Evolutionary conservation across 2,113 vertebrate species (phyloP).

Genomic region (Chrysochloris asiatica): DNA sequence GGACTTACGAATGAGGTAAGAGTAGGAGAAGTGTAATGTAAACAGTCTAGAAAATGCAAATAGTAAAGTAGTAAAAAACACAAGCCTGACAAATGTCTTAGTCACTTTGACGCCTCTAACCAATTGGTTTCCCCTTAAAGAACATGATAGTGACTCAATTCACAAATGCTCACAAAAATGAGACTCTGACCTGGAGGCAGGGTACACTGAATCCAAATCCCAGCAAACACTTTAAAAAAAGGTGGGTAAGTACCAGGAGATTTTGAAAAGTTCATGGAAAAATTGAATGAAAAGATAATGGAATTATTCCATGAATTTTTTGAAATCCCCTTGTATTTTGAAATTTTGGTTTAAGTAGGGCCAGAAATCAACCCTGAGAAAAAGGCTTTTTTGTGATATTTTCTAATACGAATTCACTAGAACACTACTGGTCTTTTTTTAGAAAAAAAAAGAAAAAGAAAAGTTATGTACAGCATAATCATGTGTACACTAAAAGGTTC

Average conservation of each 20-base stretch:
- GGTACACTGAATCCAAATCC: background rate
- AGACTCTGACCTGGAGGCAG: background rate
- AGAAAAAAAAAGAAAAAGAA: too few relatives aligned
- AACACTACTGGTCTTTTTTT: background rate
- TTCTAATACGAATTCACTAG: background rate
- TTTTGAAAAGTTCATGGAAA: background rate
- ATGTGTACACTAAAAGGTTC: background rate
- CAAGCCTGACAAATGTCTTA: background rate
- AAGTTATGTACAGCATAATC: background rate
- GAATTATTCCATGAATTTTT: too few relatives aligned
- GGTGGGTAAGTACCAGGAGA: background rate
- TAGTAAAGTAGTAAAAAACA: background rate
- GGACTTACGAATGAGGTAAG: background rate
- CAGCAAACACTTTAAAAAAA: background rate
- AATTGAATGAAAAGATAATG: too few relatives aligned
- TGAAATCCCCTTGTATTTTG: too few relatives aligned
- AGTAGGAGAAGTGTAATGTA: background rate
- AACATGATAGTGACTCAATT: background rate
- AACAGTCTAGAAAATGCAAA: background rate
- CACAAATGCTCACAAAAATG: background rate
- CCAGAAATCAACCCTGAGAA: background rate
- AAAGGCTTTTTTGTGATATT: background rate
- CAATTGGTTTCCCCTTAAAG: background rate
- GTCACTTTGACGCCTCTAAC: background rate
- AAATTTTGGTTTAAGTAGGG: constrained; percentile 14